These are phyloP conservation scores for Rhagologus leucostigma DNA, from an alignment of 2,113 vertebrate genomes.

Conservation along the genomic window DNA sequence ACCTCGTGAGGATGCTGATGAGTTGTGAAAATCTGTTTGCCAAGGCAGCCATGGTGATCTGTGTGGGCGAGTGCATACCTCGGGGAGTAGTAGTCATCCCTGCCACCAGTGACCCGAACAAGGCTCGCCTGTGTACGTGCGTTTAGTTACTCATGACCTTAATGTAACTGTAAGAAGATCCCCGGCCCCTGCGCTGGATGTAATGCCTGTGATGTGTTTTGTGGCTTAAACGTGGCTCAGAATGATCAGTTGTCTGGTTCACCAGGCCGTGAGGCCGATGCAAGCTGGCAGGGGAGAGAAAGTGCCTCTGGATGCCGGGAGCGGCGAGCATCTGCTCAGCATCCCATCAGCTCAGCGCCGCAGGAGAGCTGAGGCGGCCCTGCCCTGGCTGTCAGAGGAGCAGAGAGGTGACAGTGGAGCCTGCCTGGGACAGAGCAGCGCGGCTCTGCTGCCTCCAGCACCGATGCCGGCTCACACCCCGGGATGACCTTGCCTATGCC, in stretches of 20 bases:
- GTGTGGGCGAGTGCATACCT: background rate
- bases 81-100: rapidly evolving
- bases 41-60: background rate
- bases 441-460: background rate
- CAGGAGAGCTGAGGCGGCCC: background rate
- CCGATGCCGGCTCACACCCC: rapidly evolving
- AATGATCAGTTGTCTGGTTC: background rate
- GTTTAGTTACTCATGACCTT: background rate
- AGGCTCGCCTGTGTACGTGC: rapidly evolving
- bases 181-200: rapidly evolving
- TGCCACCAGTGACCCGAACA: rapidly evolving
- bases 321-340: background rate
- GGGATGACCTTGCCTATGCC: background rate
- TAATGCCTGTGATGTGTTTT: background rate
- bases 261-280: rapidly evolving
- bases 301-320: background rate
- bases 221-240: background rate
- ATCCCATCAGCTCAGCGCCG: background rate
- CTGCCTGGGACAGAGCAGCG: background rate
- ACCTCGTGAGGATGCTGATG: rapidly evolving
- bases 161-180: background rate
- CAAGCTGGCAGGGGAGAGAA: background rate
- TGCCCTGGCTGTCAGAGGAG: background rate
- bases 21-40: background rate
- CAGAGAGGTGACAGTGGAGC: background rate